These are phyloP conservation scores for Menidia beryllina DNA, from an alignment of 2,113 vertebrate species.

Conservation along the genomic window DNA sequence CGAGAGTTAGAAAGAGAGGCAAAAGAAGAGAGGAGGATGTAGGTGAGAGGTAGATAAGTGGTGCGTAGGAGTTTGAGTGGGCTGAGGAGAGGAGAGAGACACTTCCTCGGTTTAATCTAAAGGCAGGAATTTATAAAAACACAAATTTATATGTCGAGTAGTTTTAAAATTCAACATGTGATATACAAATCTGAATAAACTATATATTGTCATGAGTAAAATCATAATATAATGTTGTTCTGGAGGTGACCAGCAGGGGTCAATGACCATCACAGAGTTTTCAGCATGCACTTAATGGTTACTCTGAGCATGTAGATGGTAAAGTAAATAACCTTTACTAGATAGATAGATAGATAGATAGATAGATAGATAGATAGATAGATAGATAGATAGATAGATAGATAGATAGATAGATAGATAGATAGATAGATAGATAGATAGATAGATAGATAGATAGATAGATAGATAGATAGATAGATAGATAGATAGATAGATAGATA, in stretches of 20 bases:
- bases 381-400: constrained; percentile 25
- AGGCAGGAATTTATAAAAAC: constrained; percentile 2
- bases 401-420: too few relatives aligned
- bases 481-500: too few relatives aligned
- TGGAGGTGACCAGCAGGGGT: constrained; percentile 69
- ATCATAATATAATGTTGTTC: too few relatives aligned
- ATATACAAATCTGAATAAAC: neutral
- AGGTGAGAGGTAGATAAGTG: constrained; percentile 75
- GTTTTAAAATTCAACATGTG: neutral
- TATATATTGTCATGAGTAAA: too few relatives aligned
- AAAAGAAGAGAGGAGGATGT: constrained; percentile 73
- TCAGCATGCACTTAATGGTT: neutral
- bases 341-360: constrained; percentile 11
- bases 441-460: too few relatives aligned
- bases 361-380: constrained; percentile 24
- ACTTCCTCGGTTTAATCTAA: constrained; percentile 15
- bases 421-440: too few relatives aligned
- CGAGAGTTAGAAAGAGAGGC: constrained; percentile 59
- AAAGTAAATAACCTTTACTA: neutral
- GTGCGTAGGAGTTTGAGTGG: constrained; percentile 76
- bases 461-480: too few relatives aligned
- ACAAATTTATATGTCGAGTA: neutral
- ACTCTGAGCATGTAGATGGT: neutral
- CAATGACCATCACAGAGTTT: constrained; percentile 52
- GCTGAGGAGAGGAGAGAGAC: constrained; percentile 57